Evolutionary conservation across 2,797 vertebrate genomes (phyloP).

Genomic region (Cercopithecus mitis): DNA sequence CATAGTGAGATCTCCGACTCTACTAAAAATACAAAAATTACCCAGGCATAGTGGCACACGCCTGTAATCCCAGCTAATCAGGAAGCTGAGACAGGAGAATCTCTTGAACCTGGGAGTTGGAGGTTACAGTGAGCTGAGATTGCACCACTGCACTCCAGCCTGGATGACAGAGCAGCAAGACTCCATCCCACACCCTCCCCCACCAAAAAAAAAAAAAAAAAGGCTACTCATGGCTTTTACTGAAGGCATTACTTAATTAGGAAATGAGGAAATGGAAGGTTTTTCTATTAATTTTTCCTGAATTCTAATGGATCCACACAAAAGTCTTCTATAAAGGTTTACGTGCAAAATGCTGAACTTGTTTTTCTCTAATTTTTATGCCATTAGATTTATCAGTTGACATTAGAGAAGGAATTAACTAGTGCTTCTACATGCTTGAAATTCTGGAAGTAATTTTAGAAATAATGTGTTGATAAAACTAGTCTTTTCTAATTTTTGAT

Average conservation of each 20-base stretch:
- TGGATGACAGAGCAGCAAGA: no score
- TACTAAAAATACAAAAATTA: no score
- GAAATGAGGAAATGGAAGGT: not conserved
- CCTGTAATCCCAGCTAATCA: no score
- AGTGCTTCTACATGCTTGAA: not conserved
- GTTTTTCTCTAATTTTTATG: not conserved
- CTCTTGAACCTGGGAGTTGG: no score
- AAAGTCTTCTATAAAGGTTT: not conserved
- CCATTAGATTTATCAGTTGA: not conserved
- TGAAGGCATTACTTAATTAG: not conserved
- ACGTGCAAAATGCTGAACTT: not conserved
- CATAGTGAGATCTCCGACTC: no score
- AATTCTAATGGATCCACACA: not conserved
- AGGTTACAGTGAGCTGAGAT: no score
- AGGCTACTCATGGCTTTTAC: not conserved
- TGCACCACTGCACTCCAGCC: no score
- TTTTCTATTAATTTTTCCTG: not conserved
- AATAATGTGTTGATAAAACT: not conserved
- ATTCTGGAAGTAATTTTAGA: not conserved
- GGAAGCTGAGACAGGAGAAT: no score
- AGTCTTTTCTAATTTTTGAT: not conserved
- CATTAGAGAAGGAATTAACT: not conserved
- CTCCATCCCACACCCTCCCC: no score
- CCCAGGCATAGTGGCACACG: no score
- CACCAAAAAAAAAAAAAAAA: not conserved